phyloP scores from a whole-genome alignment of 1,140 invertebrate genomes.

The Venustaconcha ellipsiformis region DNA sequence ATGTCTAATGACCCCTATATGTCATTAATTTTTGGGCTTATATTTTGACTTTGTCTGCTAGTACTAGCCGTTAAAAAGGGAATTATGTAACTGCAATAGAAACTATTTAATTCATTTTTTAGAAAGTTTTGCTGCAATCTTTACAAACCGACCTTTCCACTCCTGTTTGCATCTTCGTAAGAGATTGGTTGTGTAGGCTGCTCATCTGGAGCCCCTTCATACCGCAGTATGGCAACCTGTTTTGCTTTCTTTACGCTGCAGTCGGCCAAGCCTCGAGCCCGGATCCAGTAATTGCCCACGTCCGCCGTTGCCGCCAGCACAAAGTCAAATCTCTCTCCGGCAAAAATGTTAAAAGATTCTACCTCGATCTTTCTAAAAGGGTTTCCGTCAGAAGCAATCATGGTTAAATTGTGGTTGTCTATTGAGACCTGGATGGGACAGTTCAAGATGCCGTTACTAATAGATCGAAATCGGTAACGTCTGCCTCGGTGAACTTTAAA shows the following conservation, averaged over 20 bases:
- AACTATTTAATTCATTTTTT: too few species aligned
- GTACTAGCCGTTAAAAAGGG: too few species aligned
- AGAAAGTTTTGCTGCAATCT: too few species aligned
- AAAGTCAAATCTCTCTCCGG: slow-evolving; percentile 76
- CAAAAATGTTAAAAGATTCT: slow-evolving; percentile 42
- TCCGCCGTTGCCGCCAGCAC: slow-evolving; percentile 80
- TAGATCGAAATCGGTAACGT: slow-evolving; percentile 84
- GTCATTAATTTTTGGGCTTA: too few species aligned
- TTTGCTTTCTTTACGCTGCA: slow-evolving; percentile 81
- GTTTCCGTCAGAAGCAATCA: slow-evolving; percentile 48
- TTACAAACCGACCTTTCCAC: slow-evolving; percentile 41
- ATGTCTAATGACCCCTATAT: too few species aligned
- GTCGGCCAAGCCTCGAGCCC: slow-evolving; percentile 82
- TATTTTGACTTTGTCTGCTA: too few species aligned
- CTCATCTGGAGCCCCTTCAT: slow-evolving; percentile 37
- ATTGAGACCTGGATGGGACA: slow-evolving; percentile 72
- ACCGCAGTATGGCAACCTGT: slow-evolving; percentile 75
- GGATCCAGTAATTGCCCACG: slow-evolving; percentile 85
- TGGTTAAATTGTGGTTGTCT: slow-evolving; percentile 43
- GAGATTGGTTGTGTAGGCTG: slow-evolving; percentile 74
- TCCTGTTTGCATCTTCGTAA: slow-evolving; percentile 71
- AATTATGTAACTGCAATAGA: too few species aligned
- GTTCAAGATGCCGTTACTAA: slow-evolving; percentile 88
- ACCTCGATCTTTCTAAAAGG: slow-evolving; percentile 38
- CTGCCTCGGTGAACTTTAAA: slow-evolving; percentile 37